These are phyloP conservation scores for Pygmarrhopalites habei DNA, from an alignment of 1,140 invertebrate species.

Conservation along the genomic window DNA sequence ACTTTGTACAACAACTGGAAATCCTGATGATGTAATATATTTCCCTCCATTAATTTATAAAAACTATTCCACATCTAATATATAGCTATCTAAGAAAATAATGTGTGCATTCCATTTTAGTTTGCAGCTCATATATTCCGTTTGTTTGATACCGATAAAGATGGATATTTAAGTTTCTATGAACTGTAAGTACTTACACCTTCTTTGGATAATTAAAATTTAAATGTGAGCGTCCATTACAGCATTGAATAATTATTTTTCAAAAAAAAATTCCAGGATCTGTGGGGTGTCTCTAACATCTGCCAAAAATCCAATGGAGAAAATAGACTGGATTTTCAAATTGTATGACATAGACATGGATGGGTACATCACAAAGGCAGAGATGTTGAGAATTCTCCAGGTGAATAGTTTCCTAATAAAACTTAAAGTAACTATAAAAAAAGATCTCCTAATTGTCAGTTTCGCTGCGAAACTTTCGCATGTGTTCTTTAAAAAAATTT, in stretches of 20 bases:
- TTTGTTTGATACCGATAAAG: not conserved
- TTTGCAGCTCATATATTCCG: constrained; percentile 2
- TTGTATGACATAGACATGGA: constrained; percentile 4
- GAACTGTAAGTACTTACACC: too few species aligned
- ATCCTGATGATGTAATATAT: constrained; percentile 10
- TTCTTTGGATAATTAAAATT: too few species aligned
- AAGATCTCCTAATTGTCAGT: not conserved
- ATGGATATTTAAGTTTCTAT: not conserved
- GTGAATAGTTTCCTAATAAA: not conserved
- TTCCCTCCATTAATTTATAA: not conserved
- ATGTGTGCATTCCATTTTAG: not conserved
- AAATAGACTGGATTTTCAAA: constrained; percentile 2
- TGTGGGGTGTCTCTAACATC: constrained; percentile 2
- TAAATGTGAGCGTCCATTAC: too few species aligned
- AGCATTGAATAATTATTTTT: too few species aligned
- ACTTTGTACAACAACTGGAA: not conserved
- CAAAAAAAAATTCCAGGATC: too few species aligned
- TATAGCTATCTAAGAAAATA: not conserved
- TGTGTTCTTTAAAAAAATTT: not conserved
- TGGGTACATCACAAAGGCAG: not conserved
- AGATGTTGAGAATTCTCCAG: not conserved
- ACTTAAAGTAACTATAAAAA: not conserved
- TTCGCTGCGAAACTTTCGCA: not conserved
- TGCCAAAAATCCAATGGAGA: not conserved
- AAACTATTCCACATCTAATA: not conserved